These are phyloP conservation scores for Eulacestoma nigropectus DNA, from an alignment of 2,113 vertebrate species.

Conservation along the genomic window DNA sequence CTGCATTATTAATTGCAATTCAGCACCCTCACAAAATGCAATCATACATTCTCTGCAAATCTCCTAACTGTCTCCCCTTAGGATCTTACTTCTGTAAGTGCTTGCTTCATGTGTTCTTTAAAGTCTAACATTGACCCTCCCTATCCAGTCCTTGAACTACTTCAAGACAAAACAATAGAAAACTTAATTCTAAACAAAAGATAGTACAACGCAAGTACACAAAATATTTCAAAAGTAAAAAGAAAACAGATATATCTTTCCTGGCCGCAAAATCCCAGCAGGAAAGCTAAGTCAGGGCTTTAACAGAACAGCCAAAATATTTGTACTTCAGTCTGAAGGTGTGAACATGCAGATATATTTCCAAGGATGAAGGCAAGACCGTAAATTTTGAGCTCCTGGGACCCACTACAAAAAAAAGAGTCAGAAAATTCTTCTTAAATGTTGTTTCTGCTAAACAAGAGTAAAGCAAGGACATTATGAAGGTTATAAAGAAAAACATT, in stretches of 20 bases:
- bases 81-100: not conserved
- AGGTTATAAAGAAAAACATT: not conserved
- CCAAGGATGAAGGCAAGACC: not conserved
- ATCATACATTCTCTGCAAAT: not conserved
- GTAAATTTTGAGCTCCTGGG: not conserved
- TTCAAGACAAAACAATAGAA: slow-evolving; percentile 5
- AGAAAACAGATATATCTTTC: not conserved
- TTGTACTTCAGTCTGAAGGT: not conserved
- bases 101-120: not conserved
- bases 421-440: not conserved
- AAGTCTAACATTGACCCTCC: not conserved
- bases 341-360: not conserved
- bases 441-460: not conserved
- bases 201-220: not conserved
- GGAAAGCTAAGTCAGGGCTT: not conserved
- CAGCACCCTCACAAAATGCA: not conserved
- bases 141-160: not conserved
- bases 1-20: not conserved
- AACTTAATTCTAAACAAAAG: slow-evolving; percentile 4
- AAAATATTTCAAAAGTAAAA: slow-evolving; percentile 13
- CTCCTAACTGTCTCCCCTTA: not conserved
- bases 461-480: not conserved
- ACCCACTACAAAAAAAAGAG: not conserved
- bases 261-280: not conserved
- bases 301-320: slow-evolving; percentile 4